Evolutionary conservation across 2,888 invertebrate species (phyloP).

Genomic region (Acronicta psi): DNA sequence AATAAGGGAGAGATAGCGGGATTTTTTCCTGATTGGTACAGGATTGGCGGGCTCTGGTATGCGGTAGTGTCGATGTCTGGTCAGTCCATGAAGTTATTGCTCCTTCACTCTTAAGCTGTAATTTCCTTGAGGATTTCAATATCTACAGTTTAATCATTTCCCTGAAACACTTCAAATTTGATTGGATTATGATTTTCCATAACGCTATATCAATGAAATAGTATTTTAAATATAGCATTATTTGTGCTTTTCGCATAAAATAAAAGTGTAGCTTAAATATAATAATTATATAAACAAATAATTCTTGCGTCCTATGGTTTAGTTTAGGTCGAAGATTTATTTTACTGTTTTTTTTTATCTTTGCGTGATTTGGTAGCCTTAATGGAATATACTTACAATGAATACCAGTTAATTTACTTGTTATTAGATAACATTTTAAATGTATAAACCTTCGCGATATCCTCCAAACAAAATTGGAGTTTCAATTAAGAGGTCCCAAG

Average conservation of each 20-base stretch:
- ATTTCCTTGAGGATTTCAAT: neutral
- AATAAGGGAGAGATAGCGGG: slow-evolving; percentile 53
- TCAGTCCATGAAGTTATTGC: slow-evolving; percentile 24
- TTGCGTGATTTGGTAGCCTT: too few relatives aligned
- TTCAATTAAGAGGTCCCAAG: slow-evolving; percentile 25
- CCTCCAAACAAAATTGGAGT: slow-evolving; percentile 2
- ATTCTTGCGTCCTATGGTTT: too few relatives aligned
- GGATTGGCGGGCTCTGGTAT: slow-evolving; percentile 44
- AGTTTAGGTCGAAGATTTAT: too few relatives aligned
- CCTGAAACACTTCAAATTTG: too few relatives aligned
- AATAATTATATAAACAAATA: too few relatives aligned
- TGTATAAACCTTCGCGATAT: slow-evolving; percentile 3
- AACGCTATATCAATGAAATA: too few relatives aligned
- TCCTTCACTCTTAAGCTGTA: slow-evolving; percentile 4
- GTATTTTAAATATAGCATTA: too few relatives aligned
- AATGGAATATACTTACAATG: too few relatives aligned
- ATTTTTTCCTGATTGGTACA: slow-evolving; percentile 51
- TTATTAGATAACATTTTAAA: slow-evolving; percentile 13
- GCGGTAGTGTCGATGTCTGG: slow-evolving; percentile 44
- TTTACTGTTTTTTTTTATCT: too few relatives aligned
- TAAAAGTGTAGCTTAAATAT: too few relatives aligned
- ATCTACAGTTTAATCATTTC: neutral
- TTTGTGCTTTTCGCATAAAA: too few relatives aligned
- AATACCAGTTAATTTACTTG: neutral
- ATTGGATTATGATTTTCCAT: too few relatives aligned